phyloP scores from a whole-genome alignment of 2,888 invertebrate genomes.

The Noctua fimbriata region DNA sequence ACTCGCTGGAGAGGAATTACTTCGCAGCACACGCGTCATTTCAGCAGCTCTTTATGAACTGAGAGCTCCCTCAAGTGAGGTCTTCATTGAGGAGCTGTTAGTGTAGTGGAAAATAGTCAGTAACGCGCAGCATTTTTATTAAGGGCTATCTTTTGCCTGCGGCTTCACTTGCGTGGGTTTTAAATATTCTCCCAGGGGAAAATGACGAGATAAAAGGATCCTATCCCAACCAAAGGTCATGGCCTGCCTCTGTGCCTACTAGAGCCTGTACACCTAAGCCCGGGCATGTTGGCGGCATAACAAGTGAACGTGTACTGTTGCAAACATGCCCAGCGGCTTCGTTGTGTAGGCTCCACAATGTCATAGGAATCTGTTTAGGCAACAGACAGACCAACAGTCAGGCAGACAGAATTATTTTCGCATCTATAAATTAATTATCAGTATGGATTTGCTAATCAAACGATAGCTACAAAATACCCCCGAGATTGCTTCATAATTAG shows the following conservation, averaged over 20 bases:
- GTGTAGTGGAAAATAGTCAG: background rate
- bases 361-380: background rate
- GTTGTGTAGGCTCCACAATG: background rate
- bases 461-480: too few relatives aligned
- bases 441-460: background rate
- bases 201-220: background rate
- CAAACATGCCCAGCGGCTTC: background rate
- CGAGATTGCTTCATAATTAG: too few relatives aligned
- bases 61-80: background rate
- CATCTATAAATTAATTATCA: background rate
- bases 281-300: background rate
- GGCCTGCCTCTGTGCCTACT: background rate
- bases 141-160: background rate
- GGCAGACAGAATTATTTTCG: background rate
- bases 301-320: background rate
- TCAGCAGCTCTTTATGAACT: slow-evolving; percentile 3
- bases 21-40: slow-evolving; percentile 8
- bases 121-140: background rate
- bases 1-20: background rate
- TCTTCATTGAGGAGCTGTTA: background rate
- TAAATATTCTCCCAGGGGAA: background rate
- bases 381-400: background rate
- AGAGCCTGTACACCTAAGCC: background rate
- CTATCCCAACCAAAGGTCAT: background rate
- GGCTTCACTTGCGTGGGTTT: background rate